Base-by-base conservation (phyloP, 2,113 vertebrate species). In the Takifugu flavidus region DNA sequence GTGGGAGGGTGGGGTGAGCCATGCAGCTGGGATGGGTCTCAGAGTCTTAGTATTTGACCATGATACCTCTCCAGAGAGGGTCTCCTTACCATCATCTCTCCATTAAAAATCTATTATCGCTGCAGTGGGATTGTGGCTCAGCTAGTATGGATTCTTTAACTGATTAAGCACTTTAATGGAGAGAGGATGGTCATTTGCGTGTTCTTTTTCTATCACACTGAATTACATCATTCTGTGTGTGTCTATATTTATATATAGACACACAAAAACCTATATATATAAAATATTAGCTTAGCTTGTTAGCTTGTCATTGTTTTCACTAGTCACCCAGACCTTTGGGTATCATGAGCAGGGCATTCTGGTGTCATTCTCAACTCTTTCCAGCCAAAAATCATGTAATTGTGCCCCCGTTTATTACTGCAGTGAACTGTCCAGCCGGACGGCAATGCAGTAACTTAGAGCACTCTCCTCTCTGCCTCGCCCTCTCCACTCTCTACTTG, bases 21-120 rank as follows among this genome's bases (percentile, higher is more conserved):
- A 49, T 63, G 13, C 11, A 73, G 81, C 82, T 69, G 70, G 71
- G 75, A 80, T 75, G 82, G 82, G 69, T 84, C 76, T 68, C 61
- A 59, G 72, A 82, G 83, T 75, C 83, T 87, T 67, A 62, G 73
- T 71, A 65, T 86, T 87, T 26, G 72, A 86, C 79, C 53, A 43
- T 78, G 75, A 84, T 83, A 69, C 73, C 54, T 89, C 88, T 85
- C 88, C 55, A 14, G 86, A 86, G 91, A 90, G 85, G 73, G 70
- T 88, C 81, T 74, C 70, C 76, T 90, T 89, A 83, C 86, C 82
- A 86, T 87, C 84, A 82, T 83, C 42, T 68, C 67, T 83, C 83
- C 82, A 89, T 89, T 89, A 88, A 85, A 91, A 88, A 90, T 88
- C 88, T 83, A 82, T 92, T 89, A 92, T 84, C 77, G 70, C 72